phyloP scores from a whole-genome alignment of 1,140 invertebrate species.

The Cydia fagiglandana region DNA sequence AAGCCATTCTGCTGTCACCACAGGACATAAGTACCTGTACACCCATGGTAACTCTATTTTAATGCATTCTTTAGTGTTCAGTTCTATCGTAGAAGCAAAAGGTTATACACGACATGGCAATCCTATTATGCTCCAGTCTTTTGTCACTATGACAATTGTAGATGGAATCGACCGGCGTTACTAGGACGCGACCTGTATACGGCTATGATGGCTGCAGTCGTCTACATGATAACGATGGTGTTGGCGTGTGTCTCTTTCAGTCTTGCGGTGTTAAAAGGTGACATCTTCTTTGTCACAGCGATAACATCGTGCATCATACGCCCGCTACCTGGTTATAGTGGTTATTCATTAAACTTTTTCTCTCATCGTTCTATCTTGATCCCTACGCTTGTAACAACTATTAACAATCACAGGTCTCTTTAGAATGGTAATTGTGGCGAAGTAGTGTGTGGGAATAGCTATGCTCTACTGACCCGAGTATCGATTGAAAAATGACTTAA shows the following conservation, averaged over 20 bases:
- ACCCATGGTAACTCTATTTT: neutral
- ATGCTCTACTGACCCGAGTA: constrained; percentile 15
- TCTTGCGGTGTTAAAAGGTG: too few species aligned
- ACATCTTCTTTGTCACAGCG: too few species aligned
- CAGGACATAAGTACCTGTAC: neutral
- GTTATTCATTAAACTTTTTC: neutral
- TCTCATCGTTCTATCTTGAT: neutral
- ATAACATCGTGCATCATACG: too few species aligned
- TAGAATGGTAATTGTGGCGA: neutral
- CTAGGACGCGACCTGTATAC: constrained; percentile 7
- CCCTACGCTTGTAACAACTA: neutral
- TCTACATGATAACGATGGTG: too few species aligned
- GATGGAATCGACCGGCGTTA: constrained; percentile 14
- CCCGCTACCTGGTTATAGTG: neutral
- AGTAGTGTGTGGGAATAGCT: neutral
- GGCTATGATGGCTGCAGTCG: too few species aligned
- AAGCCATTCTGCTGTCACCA: neutral
- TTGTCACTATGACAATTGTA: neutral
- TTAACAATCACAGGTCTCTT: neutral
- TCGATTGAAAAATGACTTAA: constrained; percentile 19
- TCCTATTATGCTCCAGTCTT: neutral
- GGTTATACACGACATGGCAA: neutral
- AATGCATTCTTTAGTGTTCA: neutral
- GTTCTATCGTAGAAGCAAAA: neutral
- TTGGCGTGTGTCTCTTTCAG: too few species aligned